A percentile compares a stretch with the other conserved stretches of the same genome.
Evolutionary conservation across 1,140 invertebrate species (phyloP).

Genomic region (Drosophila nigrodunni): DNA sequence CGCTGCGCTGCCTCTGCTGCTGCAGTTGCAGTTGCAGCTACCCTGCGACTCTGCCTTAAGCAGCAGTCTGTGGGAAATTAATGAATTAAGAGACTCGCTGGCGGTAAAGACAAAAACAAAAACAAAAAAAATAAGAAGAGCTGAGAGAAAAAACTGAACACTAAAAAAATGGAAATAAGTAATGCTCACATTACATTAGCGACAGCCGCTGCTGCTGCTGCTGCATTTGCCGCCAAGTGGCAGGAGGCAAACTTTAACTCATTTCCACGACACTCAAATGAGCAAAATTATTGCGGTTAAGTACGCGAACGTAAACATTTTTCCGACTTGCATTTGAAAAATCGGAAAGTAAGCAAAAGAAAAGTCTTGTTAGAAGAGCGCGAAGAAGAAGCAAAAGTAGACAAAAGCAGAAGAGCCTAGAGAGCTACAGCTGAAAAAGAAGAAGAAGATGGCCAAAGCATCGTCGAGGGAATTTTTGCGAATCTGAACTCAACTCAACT

Average conservation of each 20-base stretch:
- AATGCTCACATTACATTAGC: slow-evolving; percentile 79
- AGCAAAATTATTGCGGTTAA: slow-evolving; percentile 83
- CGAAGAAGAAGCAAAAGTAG: slow-evolving; percentile 4
- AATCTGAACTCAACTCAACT: slow-evolving; percentile 11
- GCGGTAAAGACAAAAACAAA: slow-evolving; percentile 54
- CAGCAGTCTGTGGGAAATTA: slow-evolving; percentile 74
- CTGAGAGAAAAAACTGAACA: slow-evolving; percentile 13
- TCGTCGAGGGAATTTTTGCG: slow-evolving; percentile 45
- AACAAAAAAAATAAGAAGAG: not conserved
- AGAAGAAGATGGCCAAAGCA: slow-evolving; percentile 46
- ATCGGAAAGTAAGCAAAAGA: slow-evolving; percentile 76
- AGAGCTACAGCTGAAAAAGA: slow-evolving; percentile 4
- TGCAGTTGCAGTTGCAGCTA: slow-evolving; percentile 13
- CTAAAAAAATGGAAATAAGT: slow-evolving; percentile 73
- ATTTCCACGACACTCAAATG: slow-evolving; percentile 83
- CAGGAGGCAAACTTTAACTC: slow-evolving; percentile 69
- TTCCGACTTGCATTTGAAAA: slow-evolving; percentile 53
- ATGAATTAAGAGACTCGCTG: slow-evolving; percentile 69
- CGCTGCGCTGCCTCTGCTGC: slow-evolving; percentile 27
- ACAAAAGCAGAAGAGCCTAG: no score
- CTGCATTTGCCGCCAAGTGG: slow-evolving; percentile 58
- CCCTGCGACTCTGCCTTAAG: slow-evolving; percentile 35
- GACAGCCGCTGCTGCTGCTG: slow-evolving; percentile 29
- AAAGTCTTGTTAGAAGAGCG: slow-evolving; percentile 49
- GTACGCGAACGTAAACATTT: slow-evolving; percentile 75